A percentile compares a stretch with the other conserved stretches of the same genome.
These are phyloP conservation scores for Flexamia atlantica DNA, from an alignment of 2,888 invertebrate genomes.

Conservation along the genomic window DNA sequence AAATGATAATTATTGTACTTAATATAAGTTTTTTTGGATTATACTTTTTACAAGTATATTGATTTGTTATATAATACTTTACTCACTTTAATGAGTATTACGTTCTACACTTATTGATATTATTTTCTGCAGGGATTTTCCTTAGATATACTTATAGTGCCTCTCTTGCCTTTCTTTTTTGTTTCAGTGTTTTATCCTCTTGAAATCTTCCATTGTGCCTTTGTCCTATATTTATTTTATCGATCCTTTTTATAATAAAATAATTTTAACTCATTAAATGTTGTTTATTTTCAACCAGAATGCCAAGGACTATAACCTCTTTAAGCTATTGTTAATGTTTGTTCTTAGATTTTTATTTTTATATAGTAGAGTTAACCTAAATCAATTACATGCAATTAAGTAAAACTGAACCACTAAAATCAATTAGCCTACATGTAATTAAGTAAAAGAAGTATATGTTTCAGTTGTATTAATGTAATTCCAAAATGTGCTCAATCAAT, in stretches of 20 bases:
- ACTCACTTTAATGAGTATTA: not conserved
- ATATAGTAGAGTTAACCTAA: too few species aligned
- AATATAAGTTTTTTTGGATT: not conserved
- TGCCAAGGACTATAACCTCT: too few species aligned
- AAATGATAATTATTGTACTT: constrained; percentile 21
- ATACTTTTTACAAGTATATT: not conserved
- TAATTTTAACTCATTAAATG: not conserved
- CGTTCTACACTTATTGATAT: not conserved
- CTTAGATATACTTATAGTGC: constrained; percentile 2
- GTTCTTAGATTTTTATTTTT: too few species aligned
- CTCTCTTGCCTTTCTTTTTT: not conserved
- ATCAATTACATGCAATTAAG: too few species aligned
- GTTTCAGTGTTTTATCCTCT: not conserved
- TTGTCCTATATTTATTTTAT: not conserved
- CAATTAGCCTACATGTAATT: too few species aligned
- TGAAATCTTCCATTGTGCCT: constrained; percentile 4
- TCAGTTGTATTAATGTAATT: too few species aligned
- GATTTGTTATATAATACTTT: not conserved
- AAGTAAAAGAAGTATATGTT: too few species aligned
- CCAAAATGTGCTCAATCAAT: too few species aligned
- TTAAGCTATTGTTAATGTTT: too few species aligned
- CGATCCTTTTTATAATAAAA: constrained; percentile 33
- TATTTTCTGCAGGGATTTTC: not conserved
- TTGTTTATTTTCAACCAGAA: not conserved
- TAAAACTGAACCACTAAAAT: too few species aligned